phyloP scores from a whole-genome alignment of 1,140 invertebrate genomes.

The Watersipora subatra region DNA sequence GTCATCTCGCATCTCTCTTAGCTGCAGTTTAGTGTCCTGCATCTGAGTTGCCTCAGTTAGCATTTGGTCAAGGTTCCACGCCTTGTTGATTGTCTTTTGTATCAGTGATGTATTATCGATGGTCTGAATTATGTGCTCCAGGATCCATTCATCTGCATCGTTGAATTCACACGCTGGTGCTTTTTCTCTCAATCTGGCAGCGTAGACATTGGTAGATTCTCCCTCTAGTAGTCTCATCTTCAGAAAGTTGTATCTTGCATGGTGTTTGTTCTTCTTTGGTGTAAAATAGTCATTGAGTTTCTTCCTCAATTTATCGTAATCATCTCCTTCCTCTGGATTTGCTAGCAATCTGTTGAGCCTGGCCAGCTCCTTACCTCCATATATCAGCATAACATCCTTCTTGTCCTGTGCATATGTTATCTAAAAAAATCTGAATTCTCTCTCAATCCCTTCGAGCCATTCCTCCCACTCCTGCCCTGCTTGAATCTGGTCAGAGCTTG shows the following conservation, averaged over 20 bases:
- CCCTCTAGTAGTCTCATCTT: background rate
- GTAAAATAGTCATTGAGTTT: constrained; percentile 2
- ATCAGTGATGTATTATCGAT: background rate
- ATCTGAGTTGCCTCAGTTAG: too few relatives aligned
- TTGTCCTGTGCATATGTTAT: background rate
- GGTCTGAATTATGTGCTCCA: constrained; percentile 2
- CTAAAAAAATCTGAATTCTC: background rate
- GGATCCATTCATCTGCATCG: background rate
- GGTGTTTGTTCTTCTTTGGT: too few relatives aligned
- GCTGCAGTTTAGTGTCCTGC: too few relatives aligned
- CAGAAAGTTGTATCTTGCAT: background rate
- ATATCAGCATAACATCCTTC: background rate
- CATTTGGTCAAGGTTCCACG: too few relatives aligned
- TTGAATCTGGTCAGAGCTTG: too few relatives aligned
- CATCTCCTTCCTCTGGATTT: background rate
- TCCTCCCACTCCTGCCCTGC: background rate
- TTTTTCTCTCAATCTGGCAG: background rate
- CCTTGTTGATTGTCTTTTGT: background rate
- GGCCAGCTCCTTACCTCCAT: background rate
- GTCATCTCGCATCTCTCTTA: too few relatives aligned
- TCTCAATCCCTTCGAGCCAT: background rate
- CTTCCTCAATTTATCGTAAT: background rate
- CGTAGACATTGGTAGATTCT: background rate
- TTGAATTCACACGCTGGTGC: background rate
- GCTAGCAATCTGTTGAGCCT: background rate